Conservation (phyloP, 2,888 invertebrate species). For the Nesidiocoris tenuis region DNA sequence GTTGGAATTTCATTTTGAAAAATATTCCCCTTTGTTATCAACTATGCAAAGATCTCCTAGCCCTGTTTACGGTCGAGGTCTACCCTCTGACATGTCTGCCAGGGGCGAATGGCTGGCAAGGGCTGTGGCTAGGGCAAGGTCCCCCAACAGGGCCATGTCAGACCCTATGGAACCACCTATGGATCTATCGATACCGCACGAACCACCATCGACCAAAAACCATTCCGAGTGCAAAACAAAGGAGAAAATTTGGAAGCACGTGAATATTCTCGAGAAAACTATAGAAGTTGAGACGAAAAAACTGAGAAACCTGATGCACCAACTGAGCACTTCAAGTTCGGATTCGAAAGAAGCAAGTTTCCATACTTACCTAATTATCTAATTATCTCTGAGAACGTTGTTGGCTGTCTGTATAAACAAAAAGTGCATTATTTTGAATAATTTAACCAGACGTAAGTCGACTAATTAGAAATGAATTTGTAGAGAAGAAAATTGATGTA, state of each 20-base stretch:
- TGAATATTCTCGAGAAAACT: constrained; percentile 1
- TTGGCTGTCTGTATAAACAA: no score
- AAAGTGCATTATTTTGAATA: no score
- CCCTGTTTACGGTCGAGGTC: constrained; percentile 2
- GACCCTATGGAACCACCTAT: constrained; percentile 13
- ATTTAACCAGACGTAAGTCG: no score
- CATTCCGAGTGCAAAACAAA: no score
- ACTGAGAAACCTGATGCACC: neutral
- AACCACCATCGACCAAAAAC: neutral
- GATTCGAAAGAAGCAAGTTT: neutral
- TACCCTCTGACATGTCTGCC: constrained; percentile 14
- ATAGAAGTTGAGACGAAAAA: neutral
- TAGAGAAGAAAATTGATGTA: no score
- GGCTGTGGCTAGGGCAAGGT: constrained; percentile 4
- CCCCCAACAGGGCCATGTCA: neutral
- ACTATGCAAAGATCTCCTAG: constrained; percentile 18
- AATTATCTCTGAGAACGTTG: no score
- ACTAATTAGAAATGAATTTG: no score
- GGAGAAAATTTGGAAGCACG: constrained; percentile 8
- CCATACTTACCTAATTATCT: no score
- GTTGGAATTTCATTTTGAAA: no score
- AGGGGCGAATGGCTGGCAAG: neutral
- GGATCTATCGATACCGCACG: neutral
- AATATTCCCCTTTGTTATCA: no score
- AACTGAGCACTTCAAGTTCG: neutral